Evolutionary conservation across 2,797 vertebrate genomes (phyloP), one percentile per base, ranked within the genome.

Genomic region (Scarus forsteni): DNA sequence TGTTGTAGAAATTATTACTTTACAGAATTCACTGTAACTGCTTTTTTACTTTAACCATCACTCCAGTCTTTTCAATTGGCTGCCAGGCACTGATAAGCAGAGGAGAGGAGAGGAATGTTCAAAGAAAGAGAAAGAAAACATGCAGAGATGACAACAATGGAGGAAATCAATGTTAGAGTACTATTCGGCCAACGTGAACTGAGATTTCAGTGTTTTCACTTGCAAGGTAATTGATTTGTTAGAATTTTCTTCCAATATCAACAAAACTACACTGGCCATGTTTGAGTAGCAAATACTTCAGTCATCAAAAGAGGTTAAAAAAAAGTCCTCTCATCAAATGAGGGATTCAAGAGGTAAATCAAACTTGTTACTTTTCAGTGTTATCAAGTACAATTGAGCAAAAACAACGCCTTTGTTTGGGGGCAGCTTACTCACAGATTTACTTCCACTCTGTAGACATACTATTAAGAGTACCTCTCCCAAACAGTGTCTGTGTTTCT

Each of bases 1-100:
- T 42, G 82, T 71, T 36, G 53, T 40, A 89, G 44, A 90, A 46
- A 85, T 7, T 16, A 49, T 61, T 1, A 19, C 3, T 13, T 42
- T 73, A 19, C 56, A 58, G 35, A 79, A 53, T 66, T 7, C 13
- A 52, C 3, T 14, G 10, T 10, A 38, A 43, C n/a, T 39, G 10
- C 7, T 64, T 5, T 4, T 39, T 46, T 8, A 5, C 42, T 48
- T 11, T 56, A n/a, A 35, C 7, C 9, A 19, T 1, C 55, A 15
- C 16, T 35, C 12, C 11, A 43, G 18, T 16, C 4, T 45, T 39
- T 61, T 6, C 3, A 18, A 49, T 15, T 58, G 8, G 3, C 15
- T 0, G 15, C 39, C 16, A 56, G 10, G 7, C 7, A 35, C 15
- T 27, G 14, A 34, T 8, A 10, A 49, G 5, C 1, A 13, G 45